phyloP scores from a whole-genome alignment of 2,113 vertebrate genomes.

The Mustela nigripes region DNA sequence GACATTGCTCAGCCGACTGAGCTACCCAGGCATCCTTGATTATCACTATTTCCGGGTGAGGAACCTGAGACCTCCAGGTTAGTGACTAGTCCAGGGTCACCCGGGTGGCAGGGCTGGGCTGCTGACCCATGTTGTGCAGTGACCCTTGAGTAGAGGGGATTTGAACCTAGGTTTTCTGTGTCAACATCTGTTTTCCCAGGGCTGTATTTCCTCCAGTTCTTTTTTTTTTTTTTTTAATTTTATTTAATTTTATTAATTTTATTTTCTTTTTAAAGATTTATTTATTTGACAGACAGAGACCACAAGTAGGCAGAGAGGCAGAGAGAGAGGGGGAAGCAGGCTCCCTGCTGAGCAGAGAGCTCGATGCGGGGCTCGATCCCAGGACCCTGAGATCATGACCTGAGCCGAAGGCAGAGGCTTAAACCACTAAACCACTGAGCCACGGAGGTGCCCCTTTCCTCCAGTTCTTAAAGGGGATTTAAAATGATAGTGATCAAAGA shows the following conservation, averaged over 20 bases:
- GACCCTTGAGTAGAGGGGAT: background rate
- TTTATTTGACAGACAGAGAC: no score
- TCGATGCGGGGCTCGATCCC: no score
- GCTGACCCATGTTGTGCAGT: rapidly evolving
- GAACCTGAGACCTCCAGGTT: background rate
- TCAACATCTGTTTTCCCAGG: background rate
- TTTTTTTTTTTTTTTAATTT: background rate
- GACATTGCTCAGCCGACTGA: background rate
- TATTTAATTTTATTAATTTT: no score
- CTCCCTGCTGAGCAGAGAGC: no score
- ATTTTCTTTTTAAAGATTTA: no score
- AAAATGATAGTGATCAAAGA: background rate
- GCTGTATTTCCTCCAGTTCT: background rate
- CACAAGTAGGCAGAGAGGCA: no score
- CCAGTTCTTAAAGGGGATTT: background rate
- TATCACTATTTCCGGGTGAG: background rate
- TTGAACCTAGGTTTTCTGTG: background rate
- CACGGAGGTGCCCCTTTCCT: background rate
- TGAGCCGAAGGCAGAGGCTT: no score
- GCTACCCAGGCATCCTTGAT: background rate
- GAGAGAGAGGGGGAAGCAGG: no score
- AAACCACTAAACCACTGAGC: no score
- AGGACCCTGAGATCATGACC: no score
- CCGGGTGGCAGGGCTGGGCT: background rate
- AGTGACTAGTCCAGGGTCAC: background rate